A percentile compares a stretch with the other conserved stretches of the same genome.
phyloP scores from a whole-genome alignment of 1,140 invertebrate genomes.

The Zaprionus kolodkinae region DNA sequence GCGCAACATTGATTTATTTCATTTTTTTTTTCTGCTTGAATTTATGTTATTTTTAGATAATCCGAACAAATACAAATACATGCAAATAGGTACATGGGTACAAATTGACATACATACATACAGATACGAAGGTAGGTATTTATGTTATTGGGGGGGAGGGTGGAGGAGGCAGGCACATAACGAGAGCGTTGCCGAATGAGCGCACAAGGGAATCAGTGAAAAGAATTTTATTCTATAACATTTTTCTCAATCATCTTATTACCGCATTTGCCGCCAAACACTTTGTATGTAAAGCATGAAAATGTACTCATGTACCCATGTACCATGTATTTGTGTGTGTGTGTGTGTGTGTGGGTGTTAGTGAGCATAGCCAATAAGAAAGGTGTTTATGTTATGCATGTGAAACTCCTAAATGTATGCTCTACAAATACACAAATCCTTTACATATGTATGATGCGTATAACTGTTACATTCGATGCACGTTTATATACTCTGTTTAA shows the following conservation, averaged over 20 bases:
- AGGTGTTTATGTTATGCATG: conserved; percentile 20
- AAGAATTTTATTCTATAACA: not conserved
- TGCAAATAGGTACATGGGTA: not conserved
- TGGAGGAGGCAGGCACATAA: not conserved
- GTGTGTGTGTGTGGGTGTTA: no score
- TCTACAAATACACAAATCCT: not conserved
- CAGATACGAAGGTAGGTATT: conserved; percentile 5
- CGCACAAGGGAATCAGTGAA: conserved; percentile 5
- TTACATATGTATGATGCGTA: conserved; percentile 4
- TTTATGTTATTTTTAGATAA: conserved; percentile 45
- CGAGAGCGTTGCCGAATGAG: not conserved
- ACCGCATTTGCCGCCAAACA: conserved; percentile 34
- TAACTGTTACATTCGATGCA: conserved; percentile 4
- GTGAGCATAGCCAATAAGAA: no score
- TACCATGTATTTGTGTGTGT: not conserved
- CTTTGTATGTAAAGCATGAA: not conserved
- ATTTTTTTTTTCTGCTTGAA: conserved; percentile 24
- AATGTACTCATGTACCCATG: conserved; percentile 2
- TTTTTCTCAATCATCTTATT: not conserved
- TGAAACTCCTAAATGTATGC: conserved; percentile 21
- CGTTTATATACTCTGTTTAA: conserved; percentile 1
- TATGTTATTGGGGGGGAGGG: conserved; percentile 1
- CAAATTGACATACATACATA: conserved; percentile 9
- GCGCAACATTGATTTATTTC: conserved; percentile 36
- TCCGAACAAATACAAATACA: conserved; percentile 6